phyloP scores from a whole-genome alignment of 2,888 invertebrate species.

The Lottia gigantea region DNA sequence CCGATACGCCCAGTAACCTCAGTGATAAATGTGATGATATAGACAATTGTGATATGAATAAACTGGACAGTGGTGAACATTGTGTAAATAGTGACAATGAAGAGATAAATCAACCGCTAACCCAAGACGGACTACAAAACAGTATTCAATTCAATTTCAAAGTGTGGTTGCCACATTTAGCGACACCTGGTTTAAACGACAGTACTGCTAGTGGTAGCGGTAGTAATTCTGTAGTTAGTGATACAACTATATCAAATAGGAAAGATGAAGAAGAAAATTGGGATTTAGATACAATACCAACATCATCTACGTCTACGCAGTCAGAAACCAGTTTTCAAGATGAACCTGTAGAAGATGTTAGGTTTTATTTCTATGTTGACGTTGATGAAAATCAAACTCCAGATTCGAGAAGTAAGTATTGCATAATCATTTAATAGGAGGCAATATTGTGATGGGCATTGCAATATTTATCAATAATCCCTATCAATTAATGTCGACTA shows the following conservation, averaged over 20 bases:
- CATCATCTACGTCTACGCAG: neutral
- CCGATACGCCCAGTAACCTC: conserved; percentile 29
- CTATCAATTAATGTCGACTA: too few species aligned
- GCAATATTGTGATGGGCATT: too few species aligned
- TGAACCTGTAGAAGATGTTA: conserved; percentile 1
- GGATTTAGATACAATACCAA: neutral
- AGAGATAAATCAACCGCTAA: conserved; percentile 19
- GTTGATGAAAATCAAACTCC: neutral
- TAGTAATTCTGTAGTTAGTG: neutral
- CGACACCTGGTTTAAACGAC: neutral
- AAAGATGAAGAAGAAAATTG: neutral
- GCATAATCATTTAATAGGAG: too few species aligned
- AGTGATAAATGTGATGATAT: conserved; percentile 27
- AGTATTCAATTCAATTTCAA: neutral
- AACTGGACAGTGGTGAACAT: conserved; percentile 20
- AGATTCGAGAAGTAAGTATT: neutral
- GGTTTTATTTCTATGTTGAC: neutral
- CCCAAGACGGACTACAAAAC: neutral
- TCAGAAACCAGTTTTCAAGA: conserved; percentile 7
- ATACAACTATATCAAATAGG: neutral
- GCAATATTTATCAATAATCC: too few species aligned
- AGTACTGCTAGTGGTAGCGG: neutral
- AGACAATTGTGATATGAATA: conserved; percentile 23
- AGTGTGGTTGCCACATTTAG: neutral
- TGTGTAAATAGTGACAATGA: conserved; percentile 20